Conservation (phyloP, 2,888 invertebrate genomes). For the Odontothrips loti region DNA sequence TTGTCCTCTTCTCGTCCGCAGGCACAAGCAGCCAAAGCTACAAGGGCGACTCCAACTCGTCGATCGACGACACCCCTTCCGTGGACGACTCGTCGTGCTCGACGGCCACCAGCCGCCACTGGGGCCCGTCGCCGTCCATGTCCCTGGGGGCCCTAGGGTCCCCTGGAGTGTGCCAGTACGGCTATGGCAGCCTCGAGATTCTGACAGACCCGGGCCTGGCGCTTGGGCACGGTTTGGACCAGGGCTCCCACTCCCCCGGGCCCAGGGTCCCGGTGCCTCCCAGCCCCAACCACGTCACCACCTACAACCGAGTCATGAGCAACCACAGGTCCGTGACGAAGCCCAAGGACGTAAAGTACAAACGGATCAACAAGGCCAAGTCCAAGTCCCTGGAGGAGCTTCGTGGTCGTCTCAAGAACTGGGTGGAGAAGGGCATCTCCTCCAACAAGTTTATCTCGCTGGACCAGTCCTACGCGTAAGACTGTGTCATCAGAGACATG, state of each 20-base stretch:
- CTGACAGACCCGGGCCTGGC: constrained; percentile 42
- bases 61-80: background rate
- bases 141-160: background rate
- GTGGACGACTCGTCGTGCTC: constrained; percentile 13
- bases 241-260: constrained; percentile 40
- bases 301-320: constrained; percentile 82
- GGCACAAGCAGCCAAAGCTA: background rate
- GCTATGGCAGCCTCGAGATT: constrained; percentile 5
- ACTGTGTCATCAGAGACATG: background rate
- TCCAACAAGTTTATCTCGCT: constrained; percentile 59
- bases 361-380: constrained; percentile 84
- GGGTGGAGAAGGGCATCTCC: constrained; percentile 68
- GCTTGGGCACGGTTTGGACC: no score
- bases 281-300: constrained; percentile 54
- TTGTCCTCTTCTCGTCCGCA: background rate
- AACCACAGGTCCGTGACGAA: constrained; percentile 86
- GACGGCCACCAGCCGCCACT: background rate
- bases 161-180: constrained; percentile 27
- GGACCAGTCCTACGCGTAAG: constrained; percentile 56
- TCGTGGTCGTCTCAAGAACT: constrained; percentile 74
- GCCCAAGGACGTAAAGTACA: constrained; percentile 87
- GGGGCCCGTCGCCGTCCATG: background rate
- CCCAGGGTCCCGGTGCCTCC: constrained; percentile 40
- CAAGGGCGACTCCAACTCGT: constrained; percentile 24
- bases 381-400: constrained; percentile 83